Evolutionary conservation across 30 jellyfish, hydroid and myxozoan genomes (phyloP), one percentile per base, ranked within the genome.

Genomic region (Nemopilema nomurai): DNA sequence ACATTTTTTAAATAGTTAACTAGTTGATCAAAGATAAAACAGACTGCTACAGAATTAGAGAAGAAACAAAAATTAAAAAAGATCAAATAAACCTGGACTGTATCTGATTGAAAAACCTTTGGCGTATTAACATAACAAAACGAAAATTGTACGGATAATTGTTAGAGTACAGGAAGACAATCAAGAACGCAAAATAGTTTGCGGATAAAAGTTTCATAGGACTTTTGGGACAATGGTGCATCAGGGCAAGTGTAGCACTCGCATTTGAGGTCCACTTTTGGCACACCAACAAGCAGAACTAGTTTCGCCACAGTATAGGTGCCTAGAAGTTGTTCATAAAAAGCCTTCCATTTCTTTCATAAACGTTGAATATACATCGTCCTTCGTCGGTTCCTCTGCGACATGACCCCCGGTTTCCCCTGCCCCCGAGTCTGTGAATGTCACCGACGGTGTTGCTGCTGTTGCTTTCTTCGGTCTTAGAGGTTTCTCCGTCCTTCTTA

Each of bases 321-420:
- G 6, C 13, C 57, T 41, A 41, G 57, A 6, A 41, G 13, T 6
- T 41, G 57, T 9, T 79, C 74, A 93, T 67, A 93, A 73, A 66
- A 93, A 85, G 4, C 96, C 98, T 22, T 88, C 95, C 98, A 93
- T 93, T 93, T 93, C 98, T 29, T 73, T 76, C 98, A 93, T 93
- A 50, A 93, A 93, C 31, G 80, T 77, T 22, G 96, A 88, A 80
- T 93, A 93, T 3, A 93, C 97, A 82, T 88, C 98, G 67, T 88
- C 98, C 67, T 93, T 93, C 4, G 97, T 93, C 0, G 98, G 98
- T 75, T 80, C 98, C n/a, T 85, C 94, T 1, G 86, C 79, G 32
- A 53, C 49, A 21, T 30, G 30, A 3, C 83, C 82, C 27, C 28
- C 74, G 26, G 73, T 19, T 28, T 67, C 82, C 23, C 33, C 74